phyloP scores from a whole-genome alignment of 2,888 invertebrate genomes.

The Unio delphinus region DNA sequence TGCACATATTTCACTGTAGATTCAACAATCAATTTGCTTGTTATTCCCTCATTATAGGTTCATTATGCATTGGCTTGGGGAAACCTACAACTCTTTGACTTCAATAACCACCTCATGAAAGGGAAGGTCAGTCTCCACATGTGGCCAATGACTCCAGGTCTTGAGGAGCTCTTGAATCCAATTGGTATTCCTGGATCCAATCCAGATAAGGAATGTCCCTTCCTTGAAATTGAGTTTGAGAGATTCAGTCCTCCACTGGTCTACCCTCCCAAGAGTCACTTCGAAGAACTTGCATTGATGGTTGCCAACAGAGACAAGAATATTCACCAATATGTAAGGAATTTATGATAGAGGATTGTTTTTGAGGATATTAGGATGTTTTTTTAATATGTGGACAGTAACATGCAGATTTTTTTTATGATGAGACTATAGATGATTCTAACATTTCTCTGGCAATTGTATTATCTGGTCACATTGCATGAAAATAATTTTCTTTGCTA shows the following conservation, averaged over 20 bases:
- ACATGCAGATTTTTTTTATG: too few relatives aligned
- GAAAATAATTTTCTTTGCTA: background rate
- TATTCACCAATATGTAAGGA: background rate
- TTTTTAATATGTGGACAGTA: too few relatives aligned
- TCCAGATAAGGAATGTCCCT: slow-evolving; percentile 72
- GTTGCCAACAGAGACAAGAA: slow-evolving; percentile 32
- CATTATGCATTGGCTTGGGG: slow-evolving; percentile 75
- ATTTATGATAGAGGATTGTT: background rate
- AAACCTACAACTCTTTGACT: slow-evolving; percentile 76
- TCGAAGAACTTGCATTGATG: slow-evolving; percentile 69
- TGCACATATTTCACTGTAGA: too few relatives aligned
- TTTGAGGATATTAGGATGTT: too few relatives aligned
- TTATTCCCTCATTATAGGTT: slow-evolving; percentile 57
- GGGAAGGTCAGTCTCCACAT: slow-evolving; percentile 73
- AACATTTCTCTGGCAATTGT: slow-evolving; percentile 18
- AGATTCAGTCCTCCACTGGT: slow-evolving; percentile 70
- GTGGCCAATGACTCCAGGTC: slow-evolving; percentile 72
- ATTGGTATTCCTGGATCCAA: slow-evolving; percentile 71
- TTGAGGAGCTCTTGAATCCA: slow-evolving; percentile 68
- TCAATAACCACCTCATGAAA: slow-evolving; percentile 72
- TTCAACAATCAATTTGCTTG: too few relatives aligned
- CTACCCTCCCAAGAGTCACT: slow-evolving; percentile 71
- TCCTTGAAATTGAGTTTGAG: slow-evolving; percentile 74
- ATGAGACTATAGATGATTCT: background rate
- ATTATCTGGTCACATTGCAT: background rate